Percentiles rank a stretch among this genome's conserved stretches.
These are phyloP conservation scores for Parotia lawesii DNA, from an alignment of 2,113 vertebrate genomes.

Conservation along the genomic window DNA sequence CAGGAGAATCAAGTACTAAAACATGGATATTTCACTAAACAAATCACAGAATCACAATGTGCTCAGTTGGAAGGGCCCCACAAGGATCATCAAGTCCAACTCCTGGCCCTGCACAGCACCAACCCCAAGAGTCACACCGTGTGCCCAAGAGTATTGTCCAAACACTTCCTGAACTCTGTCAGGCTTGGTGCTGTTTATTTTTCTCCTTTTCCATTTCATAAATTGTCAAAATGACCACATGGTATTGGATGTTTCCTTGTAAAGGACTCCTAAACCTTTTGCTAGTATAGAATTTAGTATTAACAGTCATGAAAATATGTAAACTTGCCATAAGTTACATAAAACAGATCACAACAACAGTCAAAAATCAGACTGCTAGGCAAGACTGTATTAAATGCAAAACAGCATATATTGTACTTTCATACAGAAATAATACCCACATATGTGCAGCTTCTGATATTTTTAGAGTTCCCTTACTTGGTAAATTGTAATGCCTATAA, in stretches of 20 bases:
- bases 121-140: not conserved
- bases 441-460: not conserved
- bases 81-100: not conserved
- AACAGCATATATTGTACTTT: not conserved
- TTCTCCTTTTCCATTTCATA: not conserved
- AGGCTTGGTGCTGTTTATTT: not conserved
- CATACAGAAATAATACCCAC: not conserved
- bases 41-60: not conserved
- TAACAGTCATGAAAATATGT: conserved; percentile 72
- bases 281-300: conserved; percentile 54
- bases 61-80: not conserved
- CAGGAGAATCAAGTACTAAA: not conserved
- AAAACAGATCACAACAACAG: conserved; percentile 66
- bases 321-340: conserved; percentile 74
- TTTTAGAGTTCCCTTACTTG: conserved; percentile 19
- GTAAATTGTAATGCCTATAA: not conserved
- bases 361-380: conserved; percentile 37
- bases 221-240: conserved; percentile 1
- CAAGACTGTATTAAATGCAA: conserved; percentile 13
- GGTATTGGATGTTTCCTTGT: conserved; percentile 50
- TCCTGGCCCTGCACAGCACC: not conserved
- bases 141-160: not conserved
- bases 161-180: not conserved
- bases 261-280: conserved; percentile 53
- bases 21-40: not conserved